Base-by-base conservation (phyloP, 2,797 vertebrate genomes). In the Lagorchestes hirsutus region DNA sequence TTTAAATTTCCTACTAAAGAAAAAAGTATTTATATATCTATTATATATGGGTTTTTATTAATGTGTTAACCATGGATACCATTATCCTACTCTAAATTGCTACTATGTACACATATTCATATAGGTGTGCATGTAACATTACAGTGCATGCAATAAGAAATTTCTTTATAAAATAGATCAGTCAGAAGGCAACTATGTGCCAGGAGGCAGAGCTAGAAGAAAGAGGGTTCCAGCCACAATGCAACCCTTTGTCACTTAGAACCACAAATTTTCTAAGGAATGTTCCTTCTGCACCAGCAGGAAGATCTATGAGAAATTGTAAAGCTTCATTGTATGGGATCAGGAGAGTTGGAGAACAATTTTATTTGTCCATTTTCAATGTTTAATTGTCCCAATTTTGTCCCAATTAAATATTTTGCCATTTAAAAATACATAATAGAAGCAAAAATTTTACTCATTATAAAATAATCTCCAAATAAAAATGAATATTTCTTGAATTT, bases 401-500 rank as follows among this genome's bases (percentile, higher is more conserved):
- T 92, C 14, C 10, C 34, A 93, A 67, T 90, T 91, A 94, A 93
- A 91, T 87, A 74, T 3, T 92, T 57, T 56, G 40, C n/a, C 50
- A 50, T 50, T 50, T 50, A 11, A 46, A 27, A 82, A 62, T 62
- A 34, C 10, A 87, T 27, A 50, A 87, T 46, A 10, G 40, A 50
- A 27, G 22, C 0, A 50, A 95, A 94, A 82, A 46, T 9, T 59
- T 91, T 50, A 62, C 27, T 92, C 91, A 74, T 2, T 56, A 94
- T 93, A 94, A 95, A 96, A 96, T 93, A 87, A 90, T 54, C 6
- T 13, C 56, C 91, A 59, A 92, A 58, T 91, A 54, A 54, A 92
- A 54, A 16, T 50, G 0, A 87, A 1, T 27, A 92, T 11, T 87
- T 92, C 82, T 87, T 56, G 16, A 92, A 90, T 16, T 58, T 92